Percentiles rank a stretch among this genome's conserved stretches.
phyloP scores from a whole-genome alignment of 2,113 vertebrate genomes.

The Centropus bengalensis region DNA sequence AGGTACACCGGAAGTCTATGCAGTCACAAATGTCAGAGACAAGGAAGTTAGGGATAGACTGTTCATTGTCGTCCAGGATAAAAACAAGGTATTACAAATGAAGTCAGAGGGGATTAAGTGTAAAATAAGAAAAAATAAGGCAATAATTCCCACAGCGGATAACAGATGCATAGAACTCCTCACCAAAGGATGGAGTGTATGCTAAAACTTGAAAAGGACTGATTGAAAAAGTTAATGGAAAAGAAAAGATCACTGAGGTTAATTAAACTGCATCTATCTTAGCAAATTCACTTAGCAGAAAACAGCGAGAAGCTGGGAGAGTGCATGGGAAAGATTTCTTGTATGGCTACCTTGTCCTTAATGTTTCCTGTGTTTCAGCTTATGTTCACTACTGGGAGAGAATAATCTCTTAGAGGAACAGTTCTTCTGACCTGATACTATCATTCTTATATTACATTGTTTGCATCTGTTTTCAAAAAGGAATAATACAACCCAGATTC shows the following conservation, averaged over 20 bases:
- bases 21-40: background rate
- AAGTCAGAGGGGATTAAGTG: background rate
- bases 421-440: background rate
- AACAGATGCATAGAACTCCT: background rate
- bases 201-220: background rate
- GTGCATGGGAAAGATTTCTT: background rate
- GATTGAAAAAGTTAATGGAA: background rate
- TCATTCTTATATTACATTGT: background rate
- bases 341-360: accelerated
- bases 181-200: background rate
- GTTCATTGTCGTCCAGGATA: background rate
- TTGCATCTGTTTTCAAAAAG: background rate
- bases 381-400: background rate
- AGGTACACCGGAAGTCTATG: background rate
- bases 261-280: background rate
- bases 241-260: background rate
- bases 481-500: background rate
- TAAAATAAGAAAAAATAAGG: background rate
- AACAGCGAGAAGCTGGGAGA: background rate
- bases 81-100: background rate
- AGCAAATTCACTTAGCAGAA: background rate
- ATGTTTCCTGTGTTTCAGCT: background rate
- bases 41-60: background rate
- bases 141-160: background rate
- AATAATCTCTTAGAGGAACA: background rate